Percentiles rank a stretch among this genome's conserved stretches.
phyloP scores from a whole-genome alignment of 1,140 invertebrate genomes.

The Neodiprion lecontei region DNA sequence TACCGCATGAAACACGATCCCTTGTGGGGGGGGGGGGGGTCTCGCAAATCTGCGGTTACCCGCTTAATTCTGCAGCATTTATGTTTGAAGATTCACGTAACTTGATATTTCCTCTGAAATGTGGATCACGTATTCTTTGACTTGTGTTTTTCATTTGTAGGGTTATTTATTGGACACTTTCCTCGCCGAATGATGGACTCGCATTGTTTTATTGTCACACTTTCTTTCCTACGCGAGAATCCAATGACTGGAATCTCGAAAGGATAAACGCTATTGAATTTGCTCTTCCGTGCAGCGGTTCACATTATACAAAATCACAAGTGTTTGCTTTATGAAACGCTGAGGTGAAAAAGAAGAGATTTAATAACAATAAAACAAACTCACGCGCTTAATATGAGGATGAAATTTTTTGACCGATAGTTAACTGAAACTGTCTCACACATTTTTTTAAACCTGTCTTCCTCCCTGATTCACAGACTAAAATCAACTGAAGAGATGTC shows the following conservation, averaged over 20 bases:
- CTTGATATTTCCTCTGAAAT: conserved; percentile 1
- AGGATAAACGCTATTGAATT: too few species aligned
- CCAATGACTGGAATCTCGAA: too few species aligned
- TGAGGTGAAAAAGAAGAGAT: background rate
- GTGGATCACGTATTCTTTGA: background rate
- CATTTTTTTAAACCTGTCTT: background rate
- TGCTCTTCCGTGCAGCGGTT: too few species aligned
- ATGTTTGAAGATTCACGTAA: background rate
- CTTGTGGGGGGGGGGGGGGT: conserved; percentile 2
- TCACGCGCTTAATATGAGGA: background rate
- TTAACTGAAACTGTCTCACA: background rate
- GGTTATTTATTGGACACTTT: too few species aligned
- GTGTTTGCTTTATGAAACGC: background rate
- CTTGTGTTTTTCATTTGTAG: too few species aligned
- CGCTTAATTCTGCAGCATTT: background rate
- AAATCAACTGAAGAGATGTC: too few species aligned
- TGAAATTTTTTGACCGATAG: background rate
- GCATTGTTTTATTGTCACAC: too few species aligned
- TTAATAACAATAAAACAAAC: background rate
- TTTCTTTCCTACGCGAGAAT: too few species aligned
- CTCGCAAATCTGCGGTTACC: background rate
- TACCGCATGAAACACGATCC: background rate
- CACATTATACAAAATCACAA: too few species aligned
- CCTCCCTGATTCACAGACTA: background rate
- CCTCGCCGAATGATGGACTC: too few species aligned